Evolutionary conservation across 1,140 invertebrate genomes (phyloP), one percentile per base, ranked within the genome.

Genomic region (Drosophila dunni): DNA sequence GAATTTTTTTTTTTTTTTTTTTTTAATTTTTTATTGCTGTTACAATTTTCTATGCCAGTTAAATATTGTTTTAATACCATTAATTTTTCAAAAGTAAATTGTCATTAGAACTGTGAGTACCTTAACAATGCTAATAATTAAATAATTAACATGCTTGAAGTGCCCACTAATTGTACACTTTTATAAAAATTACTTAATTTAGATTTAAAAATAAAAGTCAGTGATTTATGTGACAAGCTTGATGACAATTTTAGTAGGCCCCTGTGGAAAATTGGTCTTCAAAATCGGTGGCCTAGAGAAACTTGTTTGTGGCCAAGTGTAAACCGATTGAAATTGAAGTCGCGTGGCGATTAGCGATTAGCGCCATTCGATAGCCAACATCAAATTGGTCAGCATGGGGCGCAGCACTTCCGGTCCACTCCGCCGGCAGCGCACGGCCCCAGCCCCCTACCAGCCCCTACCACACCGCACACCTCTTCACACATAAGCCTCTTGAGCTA

Each of bases 321-420:
- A 48, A 34, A 51, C 61, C 51, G 68, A 84, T 84, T 84, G 68
- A 84, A 85, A 85, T 84, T 74, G 40, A 62, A 78, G 77, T 80
- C 81, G 81, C 81, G 81, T 84, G 81, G 53, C 67, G 75, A 81
- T 85, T 63, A 70, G 69, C 74, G 81, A 85, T 84, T 84, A 84
- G 78, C 78, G 81, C 81, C 81, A 81, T 81, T 81, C 66, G 66
- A 85, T 85, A 81, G 72, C 66, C 64, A 48, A 56, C 64, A 61
- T 67, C 40, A 68, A 68, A 62, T 50, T 76, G 62, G 24, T 36
- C 42, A 40, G 54, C 46, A 40, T 54, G 68, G 76, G 75, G 81
- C 63, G 77, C 66, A 68, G 66, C 48, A 58, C 51, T 85, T 84
- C 81, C 81, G 81, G 60, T 68, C 33, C 10, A 3, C 13, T 9